A percentile compares a stretch with the other conserved stretches of the same genome.
Conservation (phyloP, 2,888 invertebrate genomes). For the Antheraea assamensis region DNA sequence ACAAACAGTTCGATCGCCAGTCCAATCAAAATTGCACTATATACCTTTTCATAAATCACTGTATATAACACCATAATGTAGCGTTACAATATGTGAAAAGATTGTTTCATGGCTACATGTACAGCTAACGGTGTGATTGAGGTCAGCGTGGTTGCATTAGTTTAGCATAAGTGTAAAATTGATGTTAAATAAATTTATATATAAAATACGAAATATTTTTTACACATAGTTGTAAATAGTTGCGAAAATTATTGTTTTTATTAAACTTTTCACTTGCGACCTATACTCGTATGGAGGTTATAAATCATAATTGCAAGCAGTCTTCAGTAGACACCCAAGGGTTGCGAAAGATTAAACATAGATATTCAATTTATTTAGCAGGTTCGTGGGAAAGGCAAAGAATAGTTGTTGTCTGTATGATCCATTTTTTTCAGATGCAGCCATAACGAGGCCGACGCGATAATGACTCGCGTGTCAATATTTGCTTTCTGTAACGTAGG, state of each 20-base stretch:
- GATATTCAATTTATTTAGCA: constrained; percentile 50
- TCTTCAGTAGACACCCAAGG: constrained; percentile 31
- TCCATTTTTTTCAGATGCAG: constrained; percentile 75
- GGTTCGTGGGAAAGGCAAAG: constrained; percentile 74
- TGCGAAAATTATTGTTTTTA: not conserved
- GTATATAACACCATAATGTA: not conserved
- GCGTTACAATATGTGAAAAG: not conserved
- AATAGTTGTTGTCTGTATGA: constrained; percentile 64
- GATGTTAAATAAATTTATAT: constrained; percentile 1
- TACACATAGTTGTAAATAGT: not conserved
- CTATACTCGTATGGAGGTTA: not conserved
- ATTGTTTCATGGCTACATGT: not conserved
- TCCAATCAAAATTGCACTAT: not conserved
- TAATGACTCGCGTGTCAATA: constrained; percentile 72
- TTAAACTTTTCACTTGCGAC: not conserved
- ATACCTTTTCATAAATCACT: not conserved
- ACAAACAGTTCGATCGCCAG: not conserved
- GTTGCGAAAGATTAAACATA: constrained; percentile 61
- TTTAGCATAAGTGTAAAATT: not conserved
- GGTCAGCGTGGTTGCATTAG: not conserved
- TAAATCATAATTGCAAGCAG: constrained; percentile 35
- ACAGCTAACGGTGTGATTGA: not conserved
- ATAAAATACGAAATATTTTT: not conserved
- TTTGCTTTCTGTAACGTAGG: constrained; percentile 56
- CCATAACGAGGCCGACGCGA: constrained; percentile 73